Conservation (phyloP, 2,888 invertebrate genomes). For the Tineola bisselliella region DNA sequence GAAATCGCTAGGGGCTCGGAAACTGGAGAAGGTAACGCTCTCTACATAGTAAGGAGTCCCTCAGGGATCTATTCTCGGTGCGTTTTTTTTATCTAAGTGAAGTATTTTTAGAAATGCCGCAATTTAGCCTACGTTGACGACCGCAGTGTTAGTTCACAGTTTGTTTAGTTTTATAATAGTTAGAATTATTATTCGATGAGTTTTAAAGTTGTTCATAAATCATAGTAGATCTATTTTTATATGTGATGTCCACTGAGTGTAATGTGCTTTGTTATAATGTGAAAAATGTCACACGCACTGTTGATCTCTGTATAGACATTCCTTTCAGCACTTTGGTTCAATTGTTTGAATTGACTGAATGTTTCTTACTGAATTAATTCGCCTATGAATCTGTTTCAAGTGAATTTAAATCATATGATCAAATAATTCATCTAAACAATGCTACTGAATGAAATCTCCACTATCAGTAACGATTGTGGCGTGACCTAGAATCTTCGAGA, state of each 20-base stretch:
- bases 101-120: conserved; percentile 51
- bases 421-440: neutral
- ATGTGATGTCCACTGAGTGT: neutral
- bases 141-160: neutral
- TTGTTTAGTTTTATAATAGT: neutral
- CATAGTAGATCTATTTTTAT: neutral
- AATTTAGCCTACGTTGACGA: neutral
- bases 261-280: no score
- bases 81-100: conserved; percentile 43
- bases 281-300: neutral
- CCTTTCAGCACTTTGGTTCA: conserved; percentile 1
- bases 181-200: neutral
- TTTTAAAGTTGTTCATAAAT: no score
- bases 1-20: neutral
- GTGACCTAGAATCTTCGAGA: conserved; percentile 56
- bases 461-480: neutral
- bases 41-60: conserved; percentile 54
- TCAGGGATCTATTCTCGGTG: conserved; percentile 62
- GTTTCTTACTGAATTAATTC: no score
- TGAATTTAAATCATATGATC: neutral
- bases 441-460: neutral
- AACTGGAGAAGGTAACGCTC: conserved; percentile 26
- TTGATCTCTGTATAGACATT: neutral
- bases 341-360: neutral
- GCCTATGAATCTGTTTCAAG: no score